Conservation (phyloP, 2,888 invertebrate genomes). For the Gortyna flavago region DNA sequence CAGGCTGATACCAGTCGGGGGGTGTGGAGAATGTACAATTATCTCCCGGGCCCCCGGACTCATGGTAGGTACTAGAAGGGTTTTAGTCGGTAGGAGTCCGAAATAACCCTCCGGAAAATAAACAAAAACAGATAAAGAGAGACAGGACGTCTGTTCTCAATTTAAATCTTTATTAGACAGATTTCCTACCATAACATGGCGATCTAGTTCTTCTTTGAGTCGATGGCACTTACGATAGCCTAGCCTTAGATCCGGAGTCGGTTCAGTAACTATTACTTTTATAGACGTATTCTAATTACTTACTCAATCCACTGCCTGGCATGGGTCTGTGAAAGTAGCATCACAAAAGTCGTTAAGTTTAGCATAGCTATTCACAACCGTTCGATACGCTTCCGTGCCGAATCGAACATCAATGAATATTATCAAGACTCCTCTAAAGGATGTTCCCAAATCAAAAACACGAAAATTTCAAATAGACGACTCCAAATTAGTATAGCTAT, state of each 20-base stretch:
- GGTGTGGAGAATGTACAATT: background rate
- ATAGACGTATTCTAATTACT: background rate
- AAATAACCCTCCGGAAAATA: too few relatives aligned
- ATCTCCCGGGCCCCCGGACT: too few relatives aligned
- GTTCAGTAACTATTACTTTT: background rate
- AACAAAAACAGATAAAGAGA: background rate
- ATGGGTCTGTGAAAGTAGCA: background rate
- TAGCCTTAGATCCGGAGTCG: background rate
- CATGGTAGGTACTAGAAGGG: background rate
- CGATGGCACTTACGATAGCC: background rate
- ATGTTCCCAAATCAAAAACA: too few relatives aligned
- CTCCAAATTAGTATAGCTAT: too few relatives aligned
- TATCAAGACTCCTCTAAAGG: too few relatives aligned
- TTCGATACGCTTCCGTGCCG: too few relatives aligned
- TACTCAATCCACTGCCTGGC: background rate
- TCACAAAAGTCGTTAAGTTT: background rate
- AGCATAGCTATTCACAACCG: too few relatives aligned
- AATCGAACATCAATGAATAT: too few relatives aligned
- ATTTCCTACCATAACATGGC: background rate
- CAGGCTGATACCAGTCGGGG: background rate
- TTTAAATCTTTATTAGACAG: background rate
- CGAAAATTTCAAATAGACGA: too few relatives aligned
- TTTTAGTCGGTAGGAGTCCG: too few relatives aligned
- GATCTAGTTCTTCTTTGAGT: background rate
- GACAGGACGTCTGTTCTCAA: background rate